Conservation (phyloP, 2,113 vertebrate genomes). For the Bathybates hornii region DNA sequence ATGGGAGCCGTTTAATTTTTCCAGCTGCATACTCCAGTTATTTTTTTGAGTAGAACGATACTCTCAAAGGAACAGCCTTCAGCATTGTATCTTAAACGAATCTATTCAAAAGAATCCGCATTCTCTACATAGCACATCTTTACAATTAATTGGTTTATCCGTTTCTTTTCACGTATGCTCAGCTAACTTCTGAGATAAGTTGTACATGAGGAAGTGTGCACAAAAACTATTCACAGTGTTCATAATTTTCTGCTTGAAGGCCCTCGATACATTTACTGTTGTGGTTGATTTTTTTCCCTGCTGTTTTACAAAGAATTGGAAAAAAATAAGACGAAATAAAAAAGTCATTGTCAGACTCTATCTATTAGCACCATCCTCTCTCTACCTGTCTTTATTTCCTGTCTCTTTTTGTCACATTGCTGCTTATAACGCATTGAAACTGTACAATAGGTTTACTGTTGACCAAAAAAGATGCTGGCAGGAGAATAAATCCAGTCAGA, state of each 20-base stretch:
- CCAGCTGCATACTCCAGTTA: background rate
- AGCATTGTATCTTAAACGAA: slow-evolving; percentile 5
- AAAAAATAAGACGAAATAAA: background rate
- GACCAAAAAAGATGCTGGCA: slow-evolving; percentile 43
- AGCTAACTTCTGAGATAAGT: slow-evolving; percentile 3
- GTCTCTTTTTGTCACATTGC: slow-evolving; percentile 11
- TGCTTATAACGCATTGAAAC: slow-evolving; percentile 1
- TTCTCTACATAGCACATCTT: background rate
- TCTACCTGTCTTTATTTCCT: background rate
- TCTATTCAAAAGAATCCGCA: slow-evolving; percentile 2
- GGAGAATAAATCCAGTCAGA: slow-evolving; percentile 63
- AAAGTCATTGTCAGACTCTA: background rate
- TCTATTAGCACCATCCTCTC: background rate
- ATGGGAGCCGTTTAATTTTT: background rate
- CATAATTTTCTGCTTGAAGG: background rate
- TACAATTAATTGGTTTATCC: slow-evolving; percentile 25
- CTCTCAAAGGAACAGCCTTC: slow-evolving; percentile 17
- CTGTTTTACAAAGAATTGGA: background rate
- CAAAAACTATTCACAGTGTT: background rate
- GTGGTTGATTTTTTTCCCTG: background rate
- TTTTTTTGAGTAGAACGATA: background rate
- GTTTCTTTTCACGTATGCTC: slow-evolving; percentile 17
- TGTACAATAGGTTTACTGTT: slow-evolving; percentile 22
- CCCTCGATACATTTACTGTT: background rate
- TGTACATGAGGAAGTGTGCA: background rate